These are phyloP conservation scores for Embiotoca jacksoni DNA, from an alignment of 2,113 vertebrate genomes.

Conservation along the genomic window DNA sequence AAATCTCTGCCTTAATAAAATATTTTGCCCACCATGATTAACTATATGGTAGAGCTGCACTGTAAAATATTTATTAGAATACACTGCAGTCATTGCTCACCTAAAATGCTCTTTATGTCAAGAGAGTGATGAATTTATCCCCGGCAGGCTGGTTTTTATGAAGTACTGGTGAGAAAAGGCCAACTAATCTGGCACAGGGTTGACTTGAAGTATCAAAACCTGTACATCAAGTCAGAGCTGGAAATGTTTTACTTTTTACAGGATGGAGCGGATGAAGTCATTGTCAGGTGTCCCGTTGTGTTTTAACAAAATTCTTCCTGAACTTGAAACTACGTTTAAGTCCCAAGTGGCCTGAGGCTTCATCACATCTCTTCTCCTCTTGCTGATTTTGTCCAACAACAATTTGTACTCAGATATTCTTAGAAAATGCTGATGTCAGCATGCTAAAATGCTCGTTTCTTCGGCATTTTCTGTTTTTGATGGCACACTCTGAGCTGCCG, in stretches of 20 bases:
- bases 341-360: not conserved
- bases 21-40: constrained; percentile 52
- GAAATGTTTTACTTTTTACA: constrained; percentile 12
- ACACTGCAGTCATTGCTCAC: constrained; percentile 42
- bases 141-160: constrained; percentile 6
- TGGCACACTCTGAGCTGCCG: no score
- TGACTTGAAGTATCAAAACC: constrained; percentile 22
- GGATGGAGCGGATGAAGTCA: constrained; percentile 4
- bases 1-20: constrained; percentile 35
- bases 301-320: constrained; percentile 6
- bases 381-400: no score
- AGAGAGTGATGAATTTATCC: constrained; percentile 36
- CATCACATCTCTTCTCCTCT: no score
- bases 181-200: constrained; percentile 21
- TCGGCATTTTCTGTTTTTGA: no score
- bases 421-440: no score
- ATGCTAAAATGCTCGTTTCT: no score
- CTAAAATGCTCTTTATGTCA: constrained; percentile 47
- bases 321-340: not conserved
- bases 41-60: constrained; percentile 22
- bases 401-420: no score
- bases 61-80: constrained; percentile 58
- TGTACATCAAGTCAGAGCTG: constrained; percentile 16
- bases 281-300: not conserved
- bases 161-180: constrained; percentile 9